Conservation (phyloP, 2,113 vertebrate species). For the Acrocephalus arundinaceus region DNA sequence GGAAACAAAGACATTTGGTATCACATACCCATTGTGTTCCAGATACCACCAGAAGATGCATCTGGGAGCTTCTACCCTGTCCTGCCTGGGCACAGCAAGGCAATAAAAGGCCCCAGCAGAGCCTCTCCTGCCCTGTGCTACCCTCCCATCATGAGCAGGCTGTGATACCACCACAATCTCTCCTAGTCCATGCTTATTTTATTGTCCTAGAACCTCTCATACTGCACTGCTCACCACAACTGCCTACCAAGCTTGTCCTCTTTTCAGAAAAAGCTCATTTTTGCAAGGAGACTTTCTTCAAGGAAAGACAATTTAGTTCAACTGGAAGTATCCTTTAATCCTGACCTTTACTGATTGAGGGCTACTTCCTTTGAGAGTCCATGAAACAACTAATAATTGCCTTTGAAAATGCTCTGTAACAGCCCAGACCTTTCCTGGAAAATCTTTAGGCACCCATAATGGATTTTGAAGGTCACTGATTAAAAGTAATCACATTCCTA, state of each 20-base stretch:
- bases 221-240: neutral
- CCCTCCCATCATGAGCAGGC: neutral
- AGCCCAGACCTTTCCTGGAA: neutral
- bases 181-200: neutral
- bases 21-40: neutral
- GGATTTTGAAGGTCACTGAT: neutral
- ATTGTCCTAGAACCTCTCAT: neutral
- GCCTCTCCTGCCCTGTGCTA: neutral
- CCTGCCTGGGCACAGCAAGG: neutral
- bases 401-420: neutral
- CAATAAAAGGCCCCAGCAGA: neutral
- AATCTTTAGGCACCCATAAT: neutral
- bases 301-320: neutral
- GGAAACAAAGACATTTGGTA: neutral
- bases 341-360: neutral
- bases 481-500: neutral
- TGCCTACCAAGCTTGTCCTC: neutral
- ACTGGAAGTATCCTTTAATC: neutral
- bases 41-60: neutral
- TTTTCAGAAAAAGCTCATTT: neutral
- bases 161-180: neutral
- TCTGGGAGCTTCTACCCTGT: neutral
- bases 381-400: neutral
- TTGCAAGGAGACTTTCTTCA: neutral
- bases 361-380: neutral